phyloP scores from a whole-genome alignment of 2,113 vertebrate genomes.

The Amazona guildingii region DNA sequence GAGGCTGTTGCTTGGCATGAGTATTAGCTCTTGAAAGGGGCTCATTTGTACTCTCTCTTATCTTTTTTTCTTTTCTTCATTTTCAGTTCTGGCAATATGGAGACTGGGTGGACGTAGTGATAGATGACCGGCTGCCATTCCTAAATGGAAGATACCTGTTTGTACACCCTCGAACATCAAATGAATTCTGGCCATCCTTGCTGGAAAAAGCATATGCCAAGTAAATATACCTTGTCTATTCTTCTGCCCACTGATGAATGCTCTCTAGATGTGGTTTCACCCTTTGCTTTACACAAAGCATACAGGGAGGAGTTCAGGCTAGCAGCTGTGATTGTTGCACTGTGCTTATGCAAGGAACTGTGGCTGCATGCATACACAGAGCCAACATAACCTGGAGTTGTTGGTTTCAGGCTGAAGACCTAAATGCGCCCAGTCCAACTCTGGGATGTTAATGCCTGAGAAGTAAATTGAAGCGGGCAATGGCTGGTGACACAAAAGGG shows the following conservation, averaged over 20 bases:
- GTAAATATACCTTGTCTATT: slow-evolving; percentile 67
- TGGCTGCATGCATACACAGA: not conserved
- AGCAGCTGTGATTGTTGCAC: not conserved
- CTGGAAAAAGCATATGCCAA: slow-evolving; percentile 95
- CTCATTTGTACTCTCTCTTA: not conserved
- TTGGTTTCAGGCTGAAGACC: not conserved
- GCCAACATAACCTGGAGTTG: not conserved
- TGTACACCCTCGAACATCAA: slow-evolving; percentile 70
- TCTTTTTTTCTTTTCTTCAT: not conserved
- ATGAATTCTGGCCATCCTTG: slow-evolving; percentile 94
- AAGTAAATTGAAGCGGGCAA: not conserved
- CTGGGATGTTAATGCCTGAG: not conserved
- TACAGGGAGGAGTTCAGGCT: not conserved
- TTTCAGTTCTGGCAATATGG: slow-evolving; percentile 80
- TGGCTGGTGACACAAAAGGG: not conserved
- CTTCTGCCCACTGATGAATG: not conserved
- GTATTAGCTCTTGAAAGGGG: not conserved
- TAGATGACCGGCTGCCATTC: slow-evolving; percentile 76
- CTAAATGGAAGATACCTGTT: slow-evolving; percentile 58
- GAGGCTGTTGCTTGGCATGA: not conserved
- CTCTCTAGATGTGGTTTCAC: not conserved
- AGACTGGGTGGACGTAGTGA: slow-evolving; percentile 79
- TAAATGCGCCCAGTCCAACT: not conserved
- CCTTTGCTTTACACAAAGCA: not conserved
- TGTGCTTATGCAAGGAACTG: not conserved